A percentile compares a stretch with the other conserved stretches of the same genome.
These are phyloP conservation scores for Pithys albifrons DNA, from an alignment of 2,113 vertebrate genomes.

Conservation along the genomic window DNA sequence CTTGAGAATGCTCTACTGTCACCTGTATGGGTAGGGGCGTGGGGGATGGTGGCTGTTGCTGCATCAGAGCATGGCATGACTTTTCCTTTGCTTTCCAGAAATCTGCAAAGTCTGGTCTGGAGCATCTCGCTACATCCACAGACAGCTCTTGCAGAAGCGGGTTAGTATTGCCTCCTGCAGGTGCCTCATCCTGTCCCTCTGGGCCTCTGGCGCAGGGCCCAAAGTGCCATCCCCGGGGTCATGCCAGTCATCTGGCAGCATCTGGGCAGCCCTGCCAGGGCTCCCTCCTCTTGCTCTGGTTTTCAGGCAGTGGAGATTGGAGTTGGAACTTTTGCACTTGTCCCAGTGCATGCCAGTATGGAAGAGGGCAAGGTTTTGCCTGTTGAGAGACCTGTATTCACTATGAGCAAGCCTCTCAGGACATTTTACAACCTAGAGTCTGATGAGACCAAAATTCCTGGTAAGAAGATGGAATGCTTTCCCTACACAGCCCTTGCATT, in stretches of 20 bases:
- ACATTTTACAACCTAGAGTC: background rate
- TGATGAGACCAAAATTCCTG: background rate
- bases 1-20: background rate
- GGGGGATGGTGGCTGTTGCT: background rate
- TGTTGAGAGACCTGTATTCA: background rate
- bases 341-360: background rate
- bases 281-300: background rate
- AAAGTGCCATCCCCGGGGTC: background rate
- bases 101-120: background rate
- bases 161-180: background rate
- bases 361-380: background rate
- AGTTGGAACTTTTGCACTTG: background rate
- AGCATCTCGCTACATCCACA: background rate
- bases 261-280: background rate
- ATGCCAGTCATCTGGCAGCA: too few species aligned
- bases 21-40: too few species aligned
- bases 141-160: background rate
- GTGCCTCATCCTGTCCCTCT: background rate
- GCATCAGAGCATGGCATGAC: background rate
- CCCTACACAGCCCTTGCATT: background rate
- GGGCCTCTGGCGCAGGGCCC: rapidly evolving
- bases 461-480: background rate
- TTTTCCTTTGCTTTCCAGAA: background rate
- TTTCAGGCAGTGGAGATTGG: background rate
- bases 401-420: background rate